phyloP scores from a whole-genome alignment of 2,797 vertebrate species.

The Microctenopoma lineatum region DNA sequence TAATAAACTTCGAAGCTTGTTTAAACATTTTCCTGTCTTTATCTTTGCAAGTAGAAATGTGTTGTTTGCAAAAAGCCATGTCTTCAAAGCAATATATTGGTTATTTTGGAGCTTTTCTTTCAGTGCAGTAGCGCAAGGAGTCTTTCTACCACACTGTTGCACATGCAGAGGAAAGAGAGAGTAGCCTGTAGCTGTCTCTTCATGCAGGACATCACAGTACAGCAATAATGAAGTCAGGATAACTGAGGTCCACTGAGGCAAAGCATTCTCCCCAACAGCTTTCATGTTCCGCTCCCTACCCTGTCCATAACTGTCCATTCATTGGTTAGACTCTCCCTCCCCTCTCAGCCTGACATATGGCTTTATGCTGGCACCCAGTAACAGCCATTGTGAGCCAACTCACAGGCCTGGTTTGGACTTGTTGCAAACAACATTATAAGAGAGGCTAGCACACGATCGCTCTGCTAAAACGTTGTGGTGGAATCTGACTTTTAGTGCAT shows the following conservation, averaged over 20 bases:
- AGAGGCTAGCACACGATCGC: conserved; percentile 59
- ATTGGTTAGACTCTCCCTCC: conserved; percentile 54
- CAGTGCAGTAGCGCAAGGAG: conserved; percentile 43
- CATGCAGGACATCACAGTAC: conserved; percentile 61
- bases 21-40: background rate
- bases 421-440: conserved; percentile 72
- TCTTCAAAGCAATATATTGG: background rate
- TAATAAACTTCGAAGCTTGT: background rate
- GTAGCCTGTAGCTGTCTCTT: conserved; percentile 45
- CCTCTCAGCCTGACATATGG: conserved; percentile 43
- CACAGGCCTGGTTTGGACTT: conserved; percentile 50
- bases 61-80: conserved; percentile 1
- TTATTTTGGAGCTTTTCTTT: background rate
- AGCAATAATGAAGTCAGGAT: conserved; percentile 70
- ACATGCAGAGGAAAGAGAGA: conserved; percentile 39
- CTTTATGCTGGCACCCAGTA: conserved; percentile 48
- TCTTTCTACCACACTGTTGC: conserved; percentile 38
- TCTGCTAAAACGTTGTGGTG: conserved; percentile 7
- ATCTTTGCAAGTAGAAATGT: background rate
- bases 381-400: conserved; percentile 44
- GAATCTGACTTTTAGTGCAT: too few species aligned
- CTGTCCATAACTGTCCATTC: conserved; percentile 65
- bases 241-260: conserved; percentile 66
- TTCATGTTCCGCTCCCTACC: conserved; percentile 44
- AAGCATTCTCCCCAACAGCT: conserved; percentile 61